These are phyloP conservation scores for Aricia artaxerxes DNA, from an alignment of 2,888 invertebrate genomes.

Conservation along the genomic window DNA sequence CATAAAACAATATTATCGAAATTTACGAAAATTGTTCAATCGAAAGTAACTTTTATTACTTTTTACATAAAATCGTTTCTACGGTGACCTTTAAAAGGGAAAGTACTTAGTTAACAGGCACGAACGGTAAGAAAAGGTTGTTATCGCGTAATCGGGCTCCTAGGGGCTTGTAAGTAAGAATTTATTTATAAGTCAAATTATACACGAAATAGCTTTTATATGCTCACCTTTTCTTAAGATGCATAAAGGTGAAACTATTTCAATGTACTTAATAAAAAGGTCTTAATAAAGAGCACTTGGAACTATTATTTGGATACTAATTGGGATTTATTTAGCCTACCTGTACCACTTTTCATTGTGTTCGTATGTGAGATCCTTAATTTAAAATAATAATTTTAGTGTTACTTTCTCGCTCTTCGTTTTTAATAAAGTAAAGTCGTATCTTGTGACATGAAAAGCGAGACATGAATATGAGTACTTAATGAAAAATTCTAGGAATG, in stretches of 20 bases:
- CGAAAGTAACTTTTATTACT: not conserved
- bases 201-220: conserved; percentile 1
- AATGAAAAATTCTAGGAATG: too few relatives aligned
- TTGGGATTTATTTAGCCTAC: not conserved
- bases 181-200: conserved; percentile 26
- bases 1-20: conserved; percentile 4
- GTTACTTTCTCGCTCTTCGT: too few relatives aligned
- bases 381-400: too few relatives aligned
- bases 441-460: too few relatives aligned
- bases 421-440: too few relatives aligned
- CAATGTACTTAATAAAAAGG: not conserved
- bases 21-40: conserved; percentile 14
- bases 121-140: conserved; percentile 2
- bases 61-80: conserved; percentile 3
- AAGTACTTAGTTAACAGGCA: conserved; percentile 26
- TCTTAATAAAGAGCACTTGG: not conserved
- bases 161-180: not conserved
- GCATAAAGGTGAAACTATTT: not conserved
- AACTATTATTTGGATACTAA: not conserved
- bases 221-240: conserved; percentile 4
- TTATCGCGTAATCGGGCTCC: conserved; percentile 22
- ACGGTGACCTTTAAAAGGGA: not conserved
- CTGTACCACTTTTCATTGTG: not conserved
- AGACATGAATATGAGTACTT: too few relatives aligned
- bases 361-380: too few relatives aligned